Evolutionary conservation across 2,113 vertebrate species (phyloP), one percentile per base, ranked within the genome.

Genomic region (Bothrops jararaca): DNA sequence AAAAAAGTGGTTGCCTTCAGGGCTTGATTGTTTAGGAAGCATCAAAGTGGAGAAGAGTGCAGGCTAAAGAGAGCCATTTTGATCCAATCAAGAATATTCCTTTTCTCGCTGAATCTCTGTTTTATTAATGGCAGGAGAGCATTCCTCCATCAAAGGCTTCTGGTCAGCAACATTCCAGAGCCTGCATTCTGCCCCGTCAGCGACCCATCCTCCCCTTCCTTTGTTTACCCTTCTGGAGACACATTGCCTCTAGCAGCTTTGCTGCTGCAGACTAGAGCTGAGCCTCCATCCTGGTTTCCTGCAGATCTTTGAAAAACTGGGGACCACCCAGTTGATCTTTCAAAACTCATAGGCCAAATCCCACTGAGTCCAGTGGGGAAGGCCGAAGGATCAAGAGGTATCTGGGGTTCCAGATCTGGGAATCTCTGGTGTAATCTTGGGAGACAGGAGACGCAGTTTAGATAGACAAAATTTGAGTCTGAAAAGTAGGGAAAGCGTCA

Each of bases 71-170:
- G 74, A 80, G 7, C 6, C 34, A 80, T 39, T 18, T 53, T 53
- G 86, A 53, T 86, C 86, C 29, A 53, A 4, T 0, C 2, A n/a
- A 45, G 50, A 29, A 6, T 1, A 8, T 2, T 34, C 54, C 26
- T 53, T 26, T 13, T 5, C 20, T 48, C 15, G 18, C 0, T 0
- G 80, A 34, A 24, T 1, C 34, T 91, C 29, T 24, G 4, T 0
- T 0, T 29, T 54, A 8, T 11, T 10, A 2, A 48, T 26, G 7
- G 1, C 22, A 26, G 48, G 3, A 24, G n/a, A 26, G 10, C 3
- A 48, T 45, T 87, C 13, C 85, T 24, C 42, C 85, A 48, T 45
- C 34, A 6, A 7, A 50, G 1, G 3, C 29, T 85, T 26, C 52
- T 23, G 57, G 53, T 91, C 29, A 3, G 88, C 88, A 58, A 60